phyloP scores from a whole-genome alignment of 2,797 vertebrate genomes.

The Microctenopoma stevenorrisi region DNA sequence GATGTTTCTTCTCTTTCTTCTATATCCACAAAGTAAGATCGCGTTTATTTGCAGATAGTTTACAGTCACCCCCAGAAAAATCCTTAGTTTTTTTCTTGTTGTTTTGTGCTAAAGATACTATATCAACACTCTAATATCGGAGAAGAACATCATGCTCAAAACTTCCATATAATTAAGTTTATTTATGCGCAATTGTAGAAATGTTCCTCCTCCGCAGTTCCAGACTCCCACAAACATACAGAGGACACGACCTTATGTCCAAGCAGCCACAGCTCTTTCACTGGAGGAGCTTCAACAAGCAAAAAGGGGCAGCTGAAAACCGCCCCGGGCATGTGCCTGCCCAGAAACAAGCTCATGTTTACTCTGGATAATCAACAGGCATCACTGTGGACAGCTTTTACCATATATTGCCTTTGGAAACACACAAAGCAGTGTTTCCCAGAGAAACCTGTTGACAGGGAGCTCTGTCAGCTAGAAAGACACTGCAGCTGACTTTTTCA shows the following conservation, averaged over 20 bases:
- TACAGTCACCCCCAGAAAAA: not conserved
- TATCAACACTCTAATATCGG: not conserved
- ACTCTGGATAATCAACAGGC: constrained; percentile 37
- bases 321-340: not conserved
- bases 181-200: not conserved
- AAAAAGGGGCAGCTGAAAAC: constrained; percentile 25
- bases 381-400: constrained; percentile 27
- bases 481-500: constrained; percentile 39
- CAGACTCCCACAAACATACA: constrained; percentile 6
- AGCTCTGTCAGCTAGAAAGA: constrained; percentile 46
- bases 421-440: constrained; percentile 21
- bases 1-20: not conserved
- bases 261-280: constrained; percentile 10
- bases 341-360: constrained; percentile 20
- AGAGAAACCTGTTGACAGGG: constrained; percentile 47
- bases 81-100: not conserved
- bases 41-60: too few species aligned
- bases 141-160: too few species aligned
- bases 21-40: not conserved
- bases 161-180: not conserved
- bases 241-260: constrained; percentile 13
- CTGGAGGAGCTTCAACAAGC: constrained; percentile 6
- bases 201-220: not conserved
- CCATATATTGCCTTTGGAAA: constrained; percentile 22
- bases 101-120: not conserved